These are phyloP conservation scores for Mycetomoellerius zeteki DNA, from an alignment of 1,140 invertebrate species.

Conservation along the genomic window DNA sequence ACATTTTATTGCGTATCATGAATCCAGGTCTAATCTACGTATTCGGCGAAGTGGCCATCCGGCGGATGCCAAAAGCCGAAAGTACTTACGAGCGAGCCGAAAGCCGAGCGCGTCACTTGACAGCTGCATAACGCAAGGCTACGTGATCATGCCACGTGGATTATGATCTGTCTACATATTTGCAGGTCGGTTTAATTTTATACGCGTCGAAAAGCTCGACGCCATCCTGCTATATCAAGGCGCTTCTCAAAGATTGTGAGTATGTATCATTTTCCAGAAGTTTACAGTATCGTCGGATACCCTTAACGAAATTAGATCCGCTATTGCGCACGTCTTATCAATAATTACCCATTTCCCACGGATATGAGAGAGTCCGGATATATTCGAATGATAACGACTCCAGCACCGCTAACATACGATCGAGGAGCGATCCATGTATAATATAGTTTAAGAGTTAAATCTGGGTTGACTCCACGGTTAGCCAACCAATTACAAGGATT, in stretches of 20 bases:
- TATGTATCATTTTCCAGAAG: slow-evolving; percentile 31
- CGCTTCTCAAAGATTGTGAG: not conserved
- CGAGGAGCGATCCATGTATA: slow-evolving; percentile 30
- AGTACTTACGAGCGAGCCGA: slow-evolving; percentile 13
- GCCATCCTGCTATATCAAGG: not conserved
- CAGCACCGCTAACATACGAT: slow-evolving; percentile 12
- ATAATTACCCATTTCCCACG: slow-evolving; percentile 61
- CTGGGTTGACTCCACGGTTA: slow-evolving; percentile 29
- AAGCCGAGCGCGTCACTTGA: slow-evolving; percentile 52
- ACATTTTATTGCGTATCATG: not conserved
- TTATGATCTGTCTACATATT: slow-evolving; percentile 49
- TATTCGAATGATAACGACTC: slow-evolving; percentile 48
- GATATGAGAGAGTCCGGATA: slow-evolving; percentile 33
- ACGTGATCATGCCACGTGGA: slow-evolving; percentile 39
- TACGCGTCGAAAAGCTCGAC: slow-evolving; percentile 27
- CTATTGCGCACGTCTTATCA: slow-evolving; percentile 49
- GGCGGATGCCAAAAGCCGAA: slow-evolving; percentile 49
- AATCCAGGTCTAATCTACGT: slow-evolving; percentile 24
- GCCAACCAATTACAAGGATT: slow-evolving; percentile 56
- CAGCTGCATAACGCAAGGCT: slow-evolving; percentile 53
- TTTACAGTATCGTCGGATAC: slow-evolving; percentile 24
- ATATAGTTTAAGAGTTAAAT: slow-evolving; percentile 46
- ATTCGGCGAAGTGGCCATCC: slow-evolving; percentile 22
- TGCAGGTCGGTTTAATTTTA: slow-evolving; percentile 55
- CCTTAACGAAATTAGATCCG: slow-evolving; percentile 25